A percentile compares a stretch with the other conserved stretches of the same genome.
Evolutionary conservation across 2,888 invertebrate genomes (phyloP).

Genomic region (Macrophya annulata): DNA sequence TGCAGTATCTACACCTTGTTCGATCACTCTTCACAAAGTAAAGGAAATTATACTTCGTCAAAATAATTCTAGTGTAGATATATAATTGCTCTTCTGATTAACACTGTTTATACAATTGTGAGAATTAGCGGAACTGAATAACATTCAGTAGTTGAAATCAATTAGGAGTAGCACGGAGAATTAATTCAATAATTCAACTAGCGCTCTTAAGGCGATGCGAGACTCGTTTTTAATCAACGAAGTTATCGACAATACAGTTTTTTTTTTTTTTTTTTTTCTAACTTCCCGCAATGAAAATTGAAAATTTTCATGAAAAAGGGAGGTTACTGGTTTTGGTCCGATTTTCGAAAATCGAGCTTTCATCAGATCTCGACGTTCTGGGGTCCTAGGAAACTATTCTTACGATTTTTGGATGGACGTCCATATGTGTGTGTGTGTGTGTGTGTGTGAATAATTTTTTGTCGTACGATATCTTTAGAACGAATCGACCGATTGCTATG

Average conservation of each 20-base stretch:
- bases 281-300: too few relatives aligned
- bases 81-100: neutral
- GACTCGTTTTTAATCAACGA: neutral
- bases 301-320: too few relatives aligned
- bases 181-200: neutral
- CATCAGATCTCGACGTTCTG: too few relatives aligned
- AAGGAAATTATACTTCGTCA: neutral
- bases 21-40: neutral
- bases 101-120: neutral
- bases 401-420: too few relatives aligned
- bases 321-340: too few relatives aligned
- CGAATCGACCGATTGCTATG: too few relatives aligned
- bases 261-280: neutral
- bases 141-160: neutral
- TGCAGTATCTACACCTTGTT: neutral
- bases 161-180: neutral
- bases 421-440: too few relatives aligned
- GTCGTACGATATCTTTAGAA: too few relatives aligned
- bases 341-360: too few relatives aligned
- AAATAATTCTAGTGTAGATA: neutral
- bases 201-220: neutral
- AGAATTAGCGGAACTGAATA: neutral
- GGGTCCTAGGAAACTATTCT: too few relatives aligned
- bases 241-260: neutral
- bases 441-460: too few relatives aligned